Conservation (phyloP, 2,797 vertebrate genomes). For the Leuciscus waleckii region DNA sequence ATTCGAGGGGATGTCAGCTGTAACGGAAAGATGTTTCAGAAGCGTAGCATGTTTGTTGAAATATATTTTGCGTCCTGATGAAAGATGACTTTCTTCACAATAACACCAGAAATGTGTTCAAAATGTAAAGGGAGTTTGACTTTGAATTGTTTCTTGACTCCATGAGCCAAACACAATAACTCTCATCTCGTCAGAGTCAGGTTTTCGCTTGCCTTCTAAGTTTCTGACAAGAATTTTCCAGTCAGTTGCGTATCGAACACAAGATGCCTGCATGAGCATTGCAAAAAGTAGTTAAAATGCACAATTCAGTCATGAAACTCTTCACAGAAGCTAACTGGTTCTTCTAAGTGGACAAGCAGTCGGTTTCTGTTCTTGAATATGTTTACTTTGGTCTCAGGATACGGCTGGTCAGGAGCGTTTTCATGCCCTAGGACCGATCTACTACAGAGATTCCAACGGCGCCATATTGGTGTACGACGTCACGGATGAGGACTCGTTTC, state of each 20-base stretch:
- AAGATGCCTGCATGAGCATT: background rate
- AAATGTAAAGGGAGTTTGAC: background rate
- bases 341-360: background rate
- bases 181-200: background rate
- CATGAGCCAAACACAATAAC: background rate
- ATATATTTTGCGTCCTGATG: background rate
- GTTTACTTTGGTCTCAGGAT: constrained; percentile 79
- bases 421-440: constrained; percentile 96
- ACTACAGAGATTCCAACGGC: constrained; percentile 99
- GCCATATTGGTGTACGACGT: constrained; percentile 97
- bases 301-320: background rate
- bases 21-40: background rate
- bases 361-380: background rate
- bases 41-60: background rate
- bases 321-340: background rate
- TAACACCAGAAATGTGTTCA: background rate
- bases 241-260: background rate
- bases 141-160: background rate
- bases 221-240: background rate
- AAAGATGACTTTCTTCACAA: background rate
- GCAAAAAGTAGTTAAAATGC: background rate
- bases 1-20: background rate
- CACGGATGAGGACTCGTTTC: constrained; percentile 98
- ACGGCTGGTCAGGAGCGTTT: constrained; percentile 98
- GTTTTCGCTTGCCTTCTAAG: background rate